Conservation (phyloP, 1,140 invertebrate species). For the Trichonephila clavipes region DNA sequence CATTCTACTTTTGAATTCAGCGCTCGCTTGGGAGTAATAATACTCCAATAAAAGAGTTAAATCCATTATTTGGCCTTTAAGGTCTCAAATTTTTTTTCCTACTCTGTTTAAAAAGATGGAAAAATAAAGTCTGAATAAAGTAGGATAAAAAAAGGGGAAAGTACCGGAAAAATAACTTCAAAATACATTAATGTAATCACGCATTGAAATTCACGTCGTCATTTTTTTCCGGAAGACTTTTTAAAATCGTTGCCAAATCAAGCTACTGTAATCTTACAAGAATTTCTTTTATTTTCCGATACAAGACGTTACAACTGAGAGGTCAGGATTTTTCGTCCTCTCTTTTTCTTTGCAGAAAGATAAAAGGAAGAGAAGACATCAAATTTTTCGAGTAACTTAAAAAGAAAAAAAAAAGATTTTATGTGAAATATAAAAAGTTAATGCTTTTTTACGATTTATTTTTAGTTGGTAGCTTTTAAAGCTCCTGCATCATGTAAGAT, state of each 20-base stretch:
- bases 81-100: background rate
- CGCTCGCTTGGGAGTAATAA: background rate
- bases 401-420: background rate
- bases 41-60: constrained; percentile 10
- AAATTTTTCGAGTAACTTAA: background rate
- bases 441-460: background rate
- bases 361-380: background rate
- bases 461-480: background rate
- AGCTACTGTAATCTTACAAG: background rate
- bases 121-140: background rate
- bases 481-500: background rate
- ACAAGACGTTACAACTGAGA: background rate
- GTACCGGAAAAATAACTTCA: background rate
- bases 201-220: background rate
- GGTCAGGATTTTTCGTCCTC: background rate
- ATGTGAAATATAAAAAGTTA: background rate
- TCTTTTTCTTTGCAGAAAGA: background rate
- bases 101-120: background rate
- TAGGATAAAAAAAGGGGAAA: background rate
- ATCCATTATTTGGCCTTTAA: constrained; percentile 26
- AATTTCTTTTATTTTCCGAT: constrained; percentile 7
- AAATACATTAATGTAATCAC: constrained; percentile 5
- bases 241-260: constrained; percentile 14
- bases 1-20: background rate
- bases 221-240: constrained; percentile 10